Base-by-base conservation (phyloP, 2,888 invertebrate species). In the Lysandra coridon region DNA sequence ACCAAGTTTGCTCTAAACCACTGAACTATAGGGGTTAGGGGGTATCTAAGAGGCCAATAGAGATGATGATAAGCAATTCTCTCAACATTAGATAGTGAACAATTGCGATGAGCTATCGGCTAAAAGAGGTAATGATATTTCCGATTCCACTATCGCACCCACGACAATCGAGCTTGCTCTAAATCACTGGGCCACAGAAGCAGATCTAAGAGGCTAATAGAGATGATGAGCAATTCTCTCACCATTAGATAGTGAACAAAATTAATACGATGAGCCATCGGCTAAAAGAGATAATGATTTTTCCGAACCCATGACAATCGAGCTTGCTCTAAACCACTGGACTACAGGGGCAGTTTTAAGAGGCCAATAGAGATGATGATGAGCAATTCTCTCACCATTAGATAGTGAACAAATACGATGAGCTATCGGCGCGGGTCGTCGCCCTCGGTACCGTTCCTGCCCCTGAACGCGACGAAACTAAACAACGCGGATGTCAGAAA, bases 221-320 rank as follows among this genome's bases (percentile, higher is more conserved):
- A 33, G 30, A 69, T 69, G 69, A 69, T 69, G 69, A 69, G 69
- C 30, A 33, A 69, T 69, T 69, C 69, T 69, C 33, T 69, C 82
- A 81, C 81, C 85, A 86, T 89, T 90, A 88, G 89, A 91, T 93
- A 91, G 92, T 92, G 92, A 93, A 92, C 91, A 92, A 94, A n/a
- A n/a, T n/a, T n/a, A n/a, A 94, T 90, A 92, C 89, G 91, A 93
- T 92, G 94, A 93, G 92, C 90, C 92, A 94, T 94, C 93, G 91
- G 85, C 87, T 44, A 44, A 44, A 44, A 44, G 44, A 44, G 7
- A 44, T 44, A 44, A 44, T 44, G 7, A 44, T 44, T 44, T 40
- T 44, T 44, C 14, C 53, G 14, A 53, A 64, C 64, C 64, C 64
- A 6, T 4, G 23, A 23, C 64, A 6, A 17, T 7, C 64, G 23